Evolutionary conservation across 2,113 vertebrate genomes (phyloP).

Genomic region (Muntiacus reevesi): DNA sequence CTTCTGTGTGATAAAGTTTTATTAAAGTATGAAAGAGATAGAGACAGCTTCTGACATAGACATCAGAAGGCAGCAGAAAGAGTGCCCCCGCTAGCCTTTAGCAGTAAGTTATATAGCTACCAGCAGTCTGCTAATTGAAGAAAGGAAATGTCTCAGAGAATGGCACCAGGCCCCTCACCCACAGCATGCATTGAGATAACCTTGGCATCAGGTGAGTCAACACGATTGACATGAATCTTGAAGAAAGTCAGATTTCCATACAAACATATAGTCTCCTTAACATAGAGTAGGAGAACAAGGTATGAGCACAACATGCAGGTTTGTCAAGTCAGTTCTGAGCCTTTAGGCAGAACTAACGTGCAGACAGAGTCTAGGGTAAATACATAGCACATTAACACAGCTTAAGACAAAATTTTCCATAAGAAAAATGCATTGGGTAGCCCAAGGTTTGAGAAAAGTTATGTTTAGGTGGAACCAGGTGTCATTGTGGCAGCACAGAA

Average conservation of each 20-base stretch:
- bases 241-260: background rate
- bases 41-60: background rate
- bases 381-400: accelerated
- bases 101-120: background rate
- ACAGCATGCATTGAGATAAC: background rate
- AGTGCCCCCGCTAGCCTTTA: background rate
- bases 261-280: background rate
- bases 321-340: background rate
- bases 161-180: background rate
- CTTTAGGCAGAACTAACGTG: background rate
- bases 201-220: background rate
- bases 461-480: background rate
- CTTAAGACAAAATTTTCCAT: background rate
- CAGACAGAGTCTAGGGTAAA: background rate
- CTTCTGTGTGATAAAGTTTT: background rate
- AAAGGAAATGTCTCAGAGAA: background rate
- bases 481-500: background rate
- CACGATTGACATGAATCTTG: background rate
- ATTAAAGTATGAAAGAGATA: background rate
- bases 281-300: background rate
- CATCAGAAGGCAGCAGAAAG: background rate
- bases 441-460: background rate
- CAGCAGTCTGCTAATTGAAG: background rate
- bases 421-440: background rate
- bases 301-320: background rate